These are phyloP conservation scores for Chromis chromis DNA, from an alignment of 2,797 vertebrate species.

Conservation along the genomic window DNA sequence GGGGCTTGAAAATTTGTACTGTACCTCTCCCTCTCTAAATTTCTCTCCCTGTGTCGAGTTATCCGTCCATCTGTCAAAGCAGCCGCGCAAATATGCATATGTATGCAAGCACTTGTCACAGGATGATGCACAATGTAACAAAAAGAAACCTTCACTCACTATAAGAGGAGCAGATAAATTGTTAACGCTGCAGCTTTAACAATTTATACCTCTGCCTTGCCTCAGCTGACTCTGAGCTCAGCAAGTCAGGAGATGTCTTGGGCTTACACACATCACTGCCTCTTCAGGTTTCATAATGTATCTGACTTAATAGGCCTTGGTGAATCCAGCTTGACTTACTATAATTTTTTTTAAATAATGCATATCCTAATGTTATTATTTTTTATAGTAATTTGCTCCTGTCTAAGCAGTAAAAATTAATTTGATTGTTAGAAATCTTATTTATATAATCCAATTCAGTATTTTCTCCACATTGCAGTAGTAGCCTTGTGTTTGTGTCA, in stretches of 20 bases:
- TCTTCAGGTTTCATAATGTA: conserved; percentile 11
- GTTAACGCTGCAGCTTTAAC: conserved; percentile 33
- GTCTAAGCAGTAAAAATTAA: conserved; percentile 20
- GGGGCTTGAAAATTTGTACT: conserved; percentile 10
- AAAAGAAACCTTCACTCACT: conserved; percentile 20
- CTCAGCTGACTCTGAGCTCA: conserved; percentile 23
- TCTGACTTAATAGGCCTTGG: conserved; percentile 12
- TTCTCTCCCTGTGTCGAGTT: conserved; percentile 8
- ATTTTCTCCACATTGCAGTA: not conserved
- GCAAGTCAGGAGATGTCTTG: conserved; percentile 16
- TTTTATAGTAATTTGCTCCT: conserved; percentile 13
- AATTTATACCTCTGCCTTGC: conserved; percentile 13
- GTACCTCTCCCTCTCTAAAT: conserved; percentile 7
- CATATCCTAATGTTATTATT: conserved; percentile 12
- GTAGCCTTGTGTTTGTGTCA: not conserved
- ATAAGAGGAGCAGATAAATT: conserved; percentile 10
- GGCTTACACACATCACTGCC: conserved; percentile 1
- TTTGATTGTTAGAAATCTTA: conserved; percentile 13
- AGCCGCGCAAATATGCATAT: conserved; percentile 44
- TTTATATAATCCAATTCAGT: conserved; percentile 22
- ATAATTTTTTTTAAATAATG: not conserved
- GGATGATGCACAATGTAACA: conserved; percentile 8
- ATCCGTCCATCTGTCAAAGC: conserved; percentile 43
- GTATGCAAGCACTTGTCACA: conserved; percentile 32
- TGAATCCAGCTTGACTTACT: conserved; percentile 8